phyloP scores from a whole-genome alignment of 2,888 invertebrate genomes.

The Drosophila melanosoma region DNA sequence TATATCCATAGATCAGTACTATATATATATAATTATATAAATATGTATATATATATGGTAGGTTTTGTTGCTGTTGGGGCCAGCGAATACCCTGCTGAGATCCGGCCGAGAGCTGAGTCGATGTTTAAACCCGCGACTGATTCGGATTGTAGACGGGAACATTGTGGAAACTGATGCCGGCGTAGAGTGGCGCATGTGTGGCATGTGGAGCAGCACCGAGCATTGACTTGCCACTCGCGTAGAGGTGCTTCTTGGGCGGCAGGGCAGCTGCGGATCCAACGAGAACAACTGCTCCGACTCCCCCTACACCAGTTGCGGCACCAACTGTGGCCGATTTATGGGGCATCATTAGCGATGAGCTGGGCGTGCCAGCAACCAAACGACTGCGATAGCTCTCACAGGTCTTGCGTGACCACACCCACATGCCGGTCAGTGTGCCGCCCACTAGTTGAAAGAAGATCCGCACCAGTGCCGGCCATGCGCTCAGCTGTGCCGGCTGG shows the following conservation, averaged over 20 bases:
- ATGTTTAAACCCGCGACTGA: conserved; percentile 80
- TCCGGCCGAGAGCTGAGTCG: conserved; percentile 47
- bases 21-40: not conserved
- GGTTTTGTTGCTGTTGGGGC: not conserved
- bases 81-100: conserved; percentile 23
- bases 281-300: not conserved
- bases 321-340: conserved; percentile 65
- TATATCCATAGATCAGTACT: not conserved
- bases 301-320: not conserved
- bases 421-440: conserved; percentile 84
- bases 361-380: conserved; percentile 76
- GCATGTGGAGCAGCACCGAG: conserved; percentile 19
- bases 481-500: conserved; percentile 69
- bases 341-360: conserved; percentile 78
- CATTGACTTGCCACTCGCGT: conserved; percentile 70
- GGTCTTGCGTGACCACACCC: conserved; percentile 85
- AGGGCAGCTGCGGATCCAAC: conserved; percentile 49
- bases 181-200: conserved; percentile 77
- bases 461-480: conserved; percentile 80
- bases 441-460: conserved; percentile 83
- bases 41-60: not conserved
- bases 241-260: conserved; percentile 82
- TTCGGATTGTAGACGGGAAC: conserved; percentile 83
- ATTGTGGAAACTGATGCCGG: conserved; percentile 85
- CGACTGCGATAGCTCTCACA: conserved; percentile 84